Conservation (phyloP, 2,797 vertebrate genomes). For the Todus mexicanus region DNA sequence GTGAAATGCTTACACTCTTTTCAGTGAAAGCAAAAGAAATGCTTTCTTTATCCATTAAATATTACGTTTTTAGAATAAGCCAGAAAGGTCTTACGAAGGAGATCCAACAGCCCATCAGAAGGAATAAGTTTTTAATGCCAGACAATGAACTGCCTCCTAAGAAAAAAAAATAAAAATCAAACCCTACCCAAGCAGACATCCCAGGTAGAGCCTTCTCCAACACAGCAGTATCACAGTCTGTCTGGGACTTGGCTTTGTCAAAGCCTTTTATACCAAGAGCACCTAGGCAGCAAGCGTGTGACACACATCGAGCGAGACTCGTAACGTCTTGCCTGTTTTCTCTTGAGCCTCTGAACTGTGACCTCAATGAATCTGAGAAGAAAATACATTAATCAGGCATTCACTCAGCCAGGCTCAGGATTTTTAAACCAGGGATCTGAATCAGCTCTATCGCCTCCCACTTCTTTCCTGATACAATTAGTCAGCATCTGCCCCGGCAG, state of each 20-base stretch:
- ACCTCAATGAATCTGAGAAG: conserved; percentile 44
- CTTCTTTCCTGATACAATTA: conserved; percentile 15
- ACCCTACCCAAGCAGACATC: background rate
- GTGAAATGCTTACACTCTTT: background rate
- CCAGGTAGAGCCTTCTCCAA: background rate
- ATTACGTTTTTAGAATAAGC: background rate
- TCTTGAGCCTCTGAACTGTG: conserved; percentile 29
- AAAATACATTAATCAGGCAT: conserved; percentile 38
- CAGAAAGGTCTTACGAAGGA: background rate
- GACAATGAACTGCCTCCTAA: background rate
- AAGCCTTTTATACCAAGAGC: background rate
- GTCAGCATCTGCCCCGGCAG: background rate
- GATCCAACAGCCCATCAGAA: background rate
- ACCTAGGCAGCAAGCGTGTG: background rate
- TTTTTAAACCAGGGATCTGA: conserved; percentile 30
- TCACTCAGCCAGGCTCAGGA: background rate
- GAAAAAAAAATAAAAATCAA: background rate
- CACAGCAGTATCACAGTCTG: accelerated
- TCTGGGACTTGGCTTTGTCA: background rate
- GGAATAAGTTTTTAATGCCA: background rate
- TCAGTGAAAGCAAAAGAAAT: background rate
- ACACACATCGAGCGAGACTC: background rate
- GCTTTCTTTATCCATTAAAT: background rate
- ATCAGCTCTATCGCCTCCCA: conserved; percentile 15
- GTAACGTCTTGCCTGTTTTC: background rate